A percentile compares a stretch with the other conserved stretches of the same genome.
Evolutionary conservation across 1,140 invertebrate species (phyloP).

Genomic region (Papilio glaucus): DNA sequence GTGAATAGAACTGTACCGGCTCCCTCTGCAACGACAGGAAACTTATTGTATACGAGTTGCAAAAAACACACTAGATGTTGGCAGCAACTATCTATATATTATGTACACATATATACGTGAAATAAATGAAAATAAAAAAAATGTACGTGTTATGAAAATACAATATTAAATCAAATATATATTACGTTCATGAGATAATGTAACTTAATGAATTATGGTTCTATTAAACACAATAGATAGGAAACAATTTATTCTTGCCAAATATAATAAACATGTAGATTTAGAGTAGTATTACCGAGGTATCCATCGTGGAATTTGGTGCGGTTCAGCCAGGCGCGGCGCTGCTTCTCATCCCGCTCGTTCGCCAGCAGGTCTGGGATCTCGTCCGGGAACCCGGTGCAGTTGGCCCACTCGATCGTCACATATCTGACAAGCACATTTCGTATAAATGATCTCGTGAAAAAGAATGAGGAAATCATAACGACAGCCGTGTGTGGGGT

Average conservation of each 20-base stretch:
- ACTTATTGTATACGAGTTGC: too few species aligned
- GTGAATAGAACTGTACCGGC: constrained; percentile 63
- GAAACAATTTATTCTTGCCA: background rate
- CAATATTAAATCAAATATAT: too few species aligned
- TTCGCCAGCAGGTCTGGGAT: constrained; percentile 59
- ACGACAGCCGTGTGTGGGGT: too few species aligned
- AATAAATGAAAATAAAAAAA: too few species aligned
- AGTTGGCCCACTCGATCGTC: constrained; percentile 77
- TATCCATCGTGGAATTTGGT: constrained; percentile 70
- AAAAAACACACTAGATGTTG: too few species aligned
- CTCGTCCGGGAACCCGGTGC: constrained; percentile 61
- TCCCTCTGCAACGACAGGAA: constrained; percentile 59
- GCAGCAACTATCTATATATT: too few species aligned
- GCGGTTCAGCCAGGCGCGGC: constrained; percentile 51
- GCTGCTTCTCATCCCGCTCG: constrained; percentile 56
- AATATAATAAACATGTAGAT: background rate
- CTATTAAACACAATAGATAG: too few species aligned
- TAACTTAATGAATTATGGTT: too few species aligned
- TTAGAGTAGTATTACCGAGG: constrained; percentile 51
- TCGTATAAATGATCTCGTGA: background rate
- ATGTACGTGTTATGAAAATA: too few species aligned
- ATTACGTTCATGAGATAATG: too few species aligned
- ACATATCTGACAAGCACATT: constrained; percentile 56
- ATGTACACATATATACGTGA: too few species aligned
- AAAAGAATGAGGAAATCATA: too few species aligned